These are phyloP conservation scores for Heliconius erato DNA, from an alignment of 2,888 invertebrate genomes.

Conservation along the genomic window DNA sequence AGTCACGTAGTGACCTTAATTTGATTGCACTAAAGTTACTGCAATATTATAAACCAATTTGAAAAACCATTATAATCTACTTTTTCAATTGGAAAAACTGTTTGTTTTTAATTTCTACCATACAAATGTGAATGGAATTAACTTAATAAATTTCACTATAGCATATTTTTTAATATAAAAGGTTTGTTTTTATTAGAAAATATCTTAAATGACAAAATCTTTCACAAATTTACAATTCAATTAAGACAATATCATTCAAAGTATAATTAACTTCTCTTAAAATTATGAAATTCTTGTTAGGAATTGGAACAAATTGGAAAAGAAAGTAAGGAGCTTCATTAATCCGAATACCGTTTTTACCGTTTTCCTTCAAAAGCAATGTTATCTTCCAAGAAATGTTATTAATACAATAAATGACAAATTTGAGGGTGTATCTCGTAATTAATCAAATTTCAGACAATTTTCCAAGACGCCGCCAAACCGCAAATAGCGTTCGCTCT, in stretches of 20 bases:
- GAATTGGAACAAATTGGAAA: conserved; percentile 13
- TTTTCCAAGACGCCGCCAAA: conserved; percentile 34
- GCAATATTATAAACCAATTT: conserved; percentile 34
- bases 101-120: neutral
- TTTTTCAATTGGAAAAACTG: conserved; percentile 1
- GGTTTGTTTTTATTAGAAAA: neutral
- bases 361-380: conserved; percentile 26
- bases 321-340: conserved; percentile 15
- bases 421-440: conserved; percentile 43
- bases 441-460: conserved; percentile 50
- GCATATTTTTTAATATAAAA: neutral
- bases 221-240: neutral
- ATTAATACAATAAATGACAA: conserved; percentile 45
- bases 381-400: conserved; percentile 34
- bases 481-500: conserved; percentile 42
- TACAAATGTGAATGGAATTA: neutral
- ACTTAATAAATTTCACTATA: neutral
- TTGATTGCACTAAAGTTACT: conserved; percentile 33
- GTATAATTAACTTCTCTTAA: conserved; percentile 10
- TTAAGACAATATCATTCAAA: neutral
- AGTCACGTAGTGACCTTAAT: conserved; percentile 42
- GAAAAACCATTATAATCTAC: neutral
- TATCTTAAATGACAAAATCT: neutral
- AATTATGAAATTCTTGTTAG: conserved; percentile 18
- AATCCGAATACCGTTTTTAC: conserved; percentile 29